These are phyloP conservation scores for Drosophila ustulata DNA, from an alignment of 2,888 invertebrate genomes.

Conservation along the genomic window DNA sequence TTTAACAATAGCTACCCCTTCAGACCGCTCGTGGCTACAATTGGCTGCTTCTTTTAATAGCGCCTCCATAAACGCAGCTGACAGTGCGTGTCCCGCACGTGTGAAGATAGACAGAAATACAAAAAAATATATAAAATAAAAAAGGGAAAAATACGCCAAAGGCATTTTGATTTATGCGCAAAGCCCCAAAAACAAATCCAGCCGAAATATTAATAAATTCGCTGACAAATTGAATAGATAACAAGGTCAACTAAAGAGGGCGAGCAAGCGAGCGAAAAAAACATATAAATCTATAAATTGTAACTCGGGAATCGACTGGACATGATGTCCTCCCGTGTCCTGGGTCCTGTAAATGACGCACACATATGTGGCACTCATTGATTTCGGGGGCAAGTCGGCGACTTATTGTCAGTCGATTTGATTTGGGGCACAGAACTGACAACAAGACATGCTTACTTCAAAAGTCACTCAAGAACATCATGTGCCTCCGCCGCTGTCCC, in stretches of 20 bases:
- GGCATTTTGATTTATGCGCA: constrained; percentile 60
- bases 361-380: constrained; percentile 31
- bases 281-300: constrained; percentile 5
- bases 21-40: constrained; percentile 24
- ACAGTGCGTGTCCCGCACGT: constrained; percentile 47
- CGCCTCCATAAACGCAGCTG: constrained; percentile 32
- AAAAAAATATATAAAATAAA: neutral
- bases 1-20: constrained; percentile 2
- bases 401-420: constrained; percentile 54
- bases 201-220: constrained; percentile 65
- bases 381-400: neutral
- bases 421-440: constrained; percentile 20
- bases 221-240: constrained; percentile 60
- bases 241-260: constrained; percentile 28
- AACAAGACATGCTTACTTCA: constrained; percentile 46
- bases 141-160: constrained; percentile 35
- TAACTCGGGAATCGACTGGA: constrained; percentile 20
- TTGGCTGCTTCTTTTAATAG: constrained; percentile 37
- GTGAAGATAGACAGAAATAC: constrained; percentile 16
- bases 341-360: constrained; percentile 59
- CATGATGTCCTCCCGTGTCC: constrained; percentile 29
- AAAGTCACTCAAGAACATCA: constrained; percentile 65
- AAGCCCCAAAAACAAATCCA: constrained; percentile 26
- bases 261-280: neutral
- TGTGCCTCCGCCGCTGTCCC: constrained; percentile 34